phyloP scores from a whole-genome alignment of 2,797 vertebrate genomes.

The Crypturellus tataupa region DNA sequence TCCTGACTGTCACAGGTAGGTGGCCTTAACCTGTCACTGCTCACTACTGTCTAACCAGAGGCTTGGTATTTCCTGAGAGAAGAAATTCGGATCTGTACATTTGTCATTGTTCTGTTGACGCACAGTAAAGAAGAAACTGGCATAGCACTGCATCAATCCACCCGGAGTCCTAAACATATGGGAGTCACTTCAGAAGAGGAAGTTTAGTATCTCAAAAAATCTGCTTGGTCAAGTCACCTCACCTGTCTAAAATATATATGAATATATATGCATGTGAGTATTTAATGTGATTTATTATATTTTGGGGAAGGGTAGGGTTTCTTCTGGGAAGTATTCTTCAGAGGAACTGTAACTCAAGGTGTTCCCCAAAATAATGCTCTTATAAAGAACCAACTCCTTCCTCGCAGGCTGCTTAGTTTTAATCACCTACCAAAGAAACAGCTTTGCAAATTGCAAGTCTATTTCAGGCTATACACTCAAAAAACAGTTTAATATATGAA shows the following conservation, averaged over 20 bases:
- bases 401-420: not conserved
- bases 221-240: not conserved
- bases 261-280: not conserved
- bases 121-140: not conserved
- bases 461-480: not conserved
- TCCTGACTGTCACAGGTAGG: not conserved
- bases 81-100: not conserved
- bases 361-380: not conserved
- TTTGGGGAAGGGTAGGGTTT: not conserved
- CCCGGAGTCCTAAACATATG: not conserved
- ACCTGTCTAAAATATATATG: not conserved
- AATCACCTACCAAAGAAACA: not conserved
- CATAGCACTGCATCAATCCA: rapidly evolving
- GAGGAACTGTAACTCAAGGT: not conserved
- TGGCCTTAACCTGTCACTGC: not conserved
- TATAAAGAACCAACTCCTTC: not conserved
- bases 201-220: not conserved
- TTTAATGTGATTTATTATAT: not conserved
- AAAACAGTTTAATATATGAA: not conserved
- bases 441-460: not conserved
- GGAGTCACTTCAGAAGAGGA: not conserved
- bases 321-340: not conserved
- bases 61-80: not conserved
- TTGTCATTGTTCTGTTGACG: not conserved
- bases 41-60: not conserved